Evolutionary conservation across 2,888 invertebrate genomes (phyloP), one percentile per base, ranked within the genome.

Genomic region (Aricia artaxerxes): DNA sequence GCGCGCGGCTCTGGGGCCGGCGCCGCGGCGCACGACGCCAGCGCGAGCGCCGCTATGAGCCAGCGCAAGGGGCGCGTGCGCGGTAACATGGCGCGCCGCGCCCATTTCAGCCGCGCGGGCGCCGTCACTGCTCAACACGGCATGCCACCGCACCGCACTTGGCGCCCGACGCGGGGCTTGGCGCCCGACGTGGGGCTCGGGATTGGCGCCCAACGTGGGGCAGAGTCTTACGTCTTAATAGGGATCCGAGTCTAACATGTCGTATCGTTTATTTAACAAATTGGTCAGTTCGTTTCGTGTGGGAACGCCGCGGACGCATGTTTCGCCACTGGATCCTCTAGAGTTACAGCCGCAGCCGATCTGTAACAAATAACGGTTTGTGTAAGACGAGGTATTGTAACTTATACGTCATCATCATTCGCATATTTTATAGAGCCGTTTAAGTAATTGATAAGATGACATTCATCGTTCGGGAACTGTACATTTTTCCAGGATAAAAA

Each of bases 1-100:
- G 96, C 96, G 89, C 96, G 95, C 89, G 93, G 90, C 89, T 92
- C 95, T 84, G 93, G 92, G 84, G 93, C 91, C 85, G 93, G 92
- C 85, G 94, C 94, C 87, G 92, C 93, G 89, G 94, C 94, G 90
- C 92, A 92, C 86, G 92, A 87, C 83, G 93, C 83, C 85, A 92
- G 91, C 90, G 94, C 94, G 92, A 95, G 91, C 92, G 95, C 95
- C 86, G 93, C 93, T 82, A 93, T 87, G 88, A 93, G 94, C 93
- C 95, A 92, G 91, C 92, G 91, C 92, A 92, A 91, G 88, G 92
- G 92, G 91, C 92, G 91, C 92, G 92, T 89, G 92, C 92, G 92
- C 92, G 89, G 89, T 86, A 90, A 90, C 93, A 93, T 92, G 91
- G 90, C 92, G 92, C 94, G 93, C 94, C 93, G 93, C 94, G 93